Evolutionary conservation across 2,888 invertebrate species (phyloP).

Genomic region (Plemyria rubiginata): DNA sequence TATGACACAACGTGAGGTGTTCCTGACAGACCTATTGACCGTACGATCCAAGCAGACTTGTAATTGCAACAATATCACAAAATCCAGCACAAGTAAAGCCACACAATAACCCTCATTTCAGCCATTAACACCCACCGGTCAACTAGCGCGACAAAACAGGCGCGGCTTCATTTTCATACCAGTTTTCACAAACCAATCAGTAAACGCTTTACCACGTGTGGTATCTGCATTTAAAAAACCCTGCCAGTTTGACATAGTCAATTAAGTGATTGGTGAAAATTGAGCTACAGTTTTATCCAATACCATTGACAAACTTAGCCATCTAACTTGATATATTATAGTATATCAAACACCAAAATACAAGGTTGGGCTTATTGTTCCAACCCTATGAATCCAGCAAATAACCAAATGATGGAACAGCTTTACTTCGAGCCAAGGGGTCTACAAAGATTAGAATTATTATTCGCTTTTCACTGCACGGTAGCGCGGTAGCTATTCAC

Average conservation of each 20-base stretch:
- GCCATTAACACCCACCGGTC: constrained; percentile 17
- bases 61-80: constrained; percentile 46
- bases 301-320: constrained; percentile 34
- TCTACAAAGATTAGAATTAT: too few species aligned
- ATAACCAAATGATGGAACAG: background rate
- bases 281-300: constrained; percentile 8
- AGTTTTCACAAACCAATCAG: constrained; percentile 11
- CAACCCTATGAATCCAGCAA: constrained; percentile 23
- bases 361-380: constrained; percentile 19
- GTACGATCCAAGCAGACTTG: constrained; percentile 45
- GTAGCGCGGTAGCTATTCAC: too few species aligned
- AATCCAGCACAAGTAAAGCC: constrained; percentile 34
- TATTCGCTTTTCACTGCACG: too few species aligned
- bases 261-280: background rate
- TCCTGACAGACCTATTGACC: constrained; percentile 51
- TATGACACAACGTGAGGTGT: constrained; percentile 47
- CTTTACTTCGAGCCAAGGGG: too few species aligned
- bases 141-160: constrained; percentile 6
- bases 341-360: constrained; percentile 12
- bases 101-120: constrained; percentile 15
- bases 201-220: background rate
- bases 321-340: constrained; percentile 43
- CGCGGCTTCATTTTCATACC: constrained; percentile 3
- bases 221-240: background rate
- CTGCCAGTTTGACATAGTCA: background rate